Conservation (phyloP, 2,113 vertebrate species). For the Dasyurus viverrinus region DNA sequence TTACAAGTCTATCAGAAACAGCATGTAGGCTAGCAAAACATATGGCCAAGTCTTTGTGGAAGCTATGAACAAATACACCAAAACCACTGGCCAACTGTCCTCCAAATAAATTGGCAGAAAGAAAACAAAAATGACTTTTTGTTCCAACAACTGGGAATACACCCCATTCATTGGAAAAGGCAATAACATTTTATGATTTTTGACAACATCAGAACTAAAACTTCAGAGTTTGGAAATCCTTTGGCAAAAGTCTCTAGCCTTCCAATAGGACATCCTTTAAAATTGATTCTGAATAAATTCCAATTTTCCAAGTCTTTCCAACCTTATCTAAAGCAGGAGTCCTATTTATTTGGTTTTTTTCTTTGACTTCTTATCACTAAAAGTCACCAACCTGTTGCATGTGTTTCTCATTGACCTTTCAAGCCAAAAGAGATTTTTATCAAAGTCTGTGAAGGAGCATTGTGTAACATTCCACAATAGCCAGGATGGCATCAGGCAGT, state of each 20-base stretch:
- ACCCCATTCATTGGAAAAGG: conserved; percentile 9
- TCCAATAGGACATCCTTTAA: neutral
- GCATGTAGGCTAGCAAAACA: neutral
- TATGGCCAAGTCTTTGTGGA: conserved; percentile 35
- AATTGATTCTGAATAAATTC: conserved; percentile 11
- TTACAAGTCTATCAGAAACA: conserved; percentile 52
- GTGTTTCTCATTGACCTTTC: conserved; percentile 60
- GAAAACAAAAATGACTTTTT: conserved; percentile 29
- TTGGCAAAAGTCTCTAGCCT: neutral
- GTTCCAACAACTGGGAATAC: conserved; percentile 35
- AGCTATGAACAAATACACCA: conserved; percentile 28
- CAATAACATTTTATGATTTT: conserved; percentile 15
- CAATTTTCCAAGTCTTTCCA: neutral
- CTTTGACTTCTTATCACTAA: conserved; percentile 18
- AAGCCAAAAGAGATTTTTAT: neutral
- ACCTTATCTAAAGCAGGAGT: neutral
- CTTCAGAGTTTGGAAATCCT: conserved; percentile 52
- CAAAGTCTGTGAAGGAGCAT: neutral
- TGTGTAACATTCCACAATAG: neutral
- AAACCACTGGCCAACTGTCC: neutral
- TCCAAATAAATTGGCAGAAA: conserved; percentile 28
- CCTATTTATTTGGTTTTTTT: conserved; percentile 34
- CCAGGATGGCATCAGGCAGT: neutral
- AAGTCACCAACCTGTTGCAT: conserved; percentile 30
- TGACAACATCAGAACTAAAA: conserved; percentile 46